A percentile compares a stretch with the other conserved stretches of the same genome.
phyloP scores from a whole-genome alignment of 2,797 vertebrate species.

The Cephalopachus bancanus region DNA sequence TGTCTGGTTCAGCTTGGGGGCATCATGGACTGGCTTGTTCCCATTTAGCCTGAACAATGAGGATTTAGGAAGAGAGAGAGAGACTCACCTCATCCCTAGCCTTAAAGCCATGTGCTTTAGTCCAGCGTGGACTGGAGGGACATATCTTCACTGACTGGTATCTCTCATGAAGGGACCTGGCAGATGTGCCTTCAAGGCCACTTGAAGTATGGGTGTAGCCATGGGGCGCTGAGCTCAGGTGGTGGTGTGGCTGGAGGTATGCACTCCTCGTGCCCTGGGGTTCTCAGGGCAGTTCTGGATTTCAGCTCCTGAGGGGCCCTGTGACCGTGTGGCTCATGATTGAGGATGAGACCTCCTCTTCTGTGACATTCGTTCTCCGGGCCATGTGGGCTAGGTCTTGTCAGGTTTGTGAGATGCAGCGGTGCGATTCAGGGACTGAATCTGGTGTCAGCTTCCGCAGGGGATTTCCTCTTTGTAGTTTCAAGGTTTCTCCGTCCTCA shows the following conservation, averaged over 20 bases:
- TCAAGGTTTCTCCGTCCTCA: slow-evolving; percentile 60
- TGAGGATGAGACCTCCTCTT: not conserved
- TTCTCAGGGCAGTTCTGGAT: not conserved
- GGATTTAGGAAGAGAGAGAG: slow-evolving; percentile 28
- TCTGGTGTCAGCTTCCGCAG: not conserved
- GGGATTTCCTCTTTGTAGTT: slow-evolving; percentile 60
- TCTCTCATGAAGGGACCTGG: slow-evolving; percentile 51
- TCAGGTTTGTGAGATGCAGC: not conserved
- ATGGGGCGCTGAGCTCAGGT: too few relatives aligned
- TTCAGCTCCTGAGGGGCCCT: not conserved
- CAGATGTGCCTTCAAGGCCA: slow-evolving; percentile 6
- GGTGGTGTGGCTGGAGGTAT: too few relatives aligned
- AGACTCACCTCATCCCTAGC: slow-evolving; percentile 3
- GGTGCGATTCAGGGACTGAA: not conserved
- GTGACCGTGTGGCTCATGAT: not conserved
- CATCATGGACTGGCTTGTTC: not conserved
- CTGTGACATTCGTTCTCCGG: not conserved
- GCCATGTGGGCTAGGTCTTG: not conserved
- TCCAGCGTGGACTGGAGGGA: not conserved
- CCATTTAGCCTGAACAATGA: not conserved
- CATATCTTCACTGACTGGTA: not conserved
- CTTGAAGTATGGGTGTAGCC: not conserved
- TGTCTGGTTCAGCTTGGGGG: not conserved
- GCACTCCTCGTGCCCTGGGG: too few relatives aligned
- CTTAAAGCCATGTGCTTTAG: slow-evolving; percentile 6